phyloP scores from a whole-genome alignment of 2,888 invertebrate genomes.

The Conomelus anceps region DNA sequence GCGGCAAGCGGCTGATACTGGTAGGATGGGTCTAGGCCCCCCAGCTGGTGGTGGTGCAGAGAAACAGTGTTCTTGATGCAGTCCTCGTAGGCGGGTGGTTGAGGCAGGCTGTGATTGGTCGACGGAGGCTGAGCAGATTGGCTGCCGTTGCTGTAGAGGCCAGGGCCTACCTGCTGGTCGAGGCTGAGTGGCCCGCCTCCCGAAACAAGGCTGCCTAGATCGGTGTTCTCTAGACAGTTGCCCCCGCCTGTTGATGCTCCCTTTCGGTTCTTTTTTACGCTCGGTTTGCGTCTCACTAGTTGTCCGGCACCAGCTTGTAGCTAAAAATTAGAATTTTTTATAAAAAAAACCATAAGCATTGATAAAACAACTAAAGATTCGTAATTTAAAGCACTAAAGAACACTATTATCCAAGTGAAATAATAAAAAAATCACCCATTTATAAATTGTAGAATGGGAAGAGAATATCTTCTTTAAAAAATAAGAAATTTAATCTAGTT shows the following conservation, averaged over 20 bases:
- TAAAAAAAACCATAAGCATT: too few relatives aligned
- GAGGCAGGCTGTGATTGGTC: slow-evolving; percentile 34
- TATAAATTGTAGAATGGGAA: too few relatives aligned
- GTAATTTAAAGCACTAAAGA: too few relatives aligned
- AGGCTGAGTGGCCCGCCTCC: slow-evolving; percentile 37
- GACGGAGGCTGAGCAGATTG: slow-evolving; percentile 16
- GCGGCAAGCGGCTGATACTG: slow-evolving; percentile 31
- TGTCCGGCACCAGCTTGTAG: neutral
- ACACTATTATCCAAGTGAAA: too few relatives aligned
- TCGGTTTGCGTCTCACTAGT: slow-evolving; percentile 47
- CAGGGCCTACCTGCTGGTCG: slow-evolving; percentile 28
- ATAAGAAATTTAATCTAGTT: too few relatives aligned
- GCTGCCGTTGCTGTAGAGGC: slow-evolving; percentile 24
- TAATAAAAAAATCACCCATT: too few relatives aligned
- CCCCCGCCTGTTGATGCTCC: slow-evolving; percentile 41
- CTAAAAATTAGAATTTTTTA: neutral
- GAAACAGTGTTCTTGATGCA: slow-evolving; percentile 47
- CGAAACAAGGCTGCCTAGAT: too few relatives aligned
- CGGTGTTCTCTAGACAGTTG: slow-evolving; percentile 45
- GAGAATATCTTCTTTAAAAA: too few relatives aligned
- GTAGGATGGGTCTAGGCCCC: slow-evolving; percentile 28
- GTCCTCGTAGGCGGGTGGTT: slow-evolving; percentile 45
- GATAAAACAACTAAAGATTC: too few relatives aligned
- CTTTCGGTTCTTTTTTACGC: slow-evolving; percentile 12
- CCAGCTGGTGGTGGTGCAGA: slow-evolving; percentile 40